These are phyloP conservation scores for Hystrix cristata DNA, from an alignment of 2,113 vertebrate species.

Conservation along the genomic window DNA sequence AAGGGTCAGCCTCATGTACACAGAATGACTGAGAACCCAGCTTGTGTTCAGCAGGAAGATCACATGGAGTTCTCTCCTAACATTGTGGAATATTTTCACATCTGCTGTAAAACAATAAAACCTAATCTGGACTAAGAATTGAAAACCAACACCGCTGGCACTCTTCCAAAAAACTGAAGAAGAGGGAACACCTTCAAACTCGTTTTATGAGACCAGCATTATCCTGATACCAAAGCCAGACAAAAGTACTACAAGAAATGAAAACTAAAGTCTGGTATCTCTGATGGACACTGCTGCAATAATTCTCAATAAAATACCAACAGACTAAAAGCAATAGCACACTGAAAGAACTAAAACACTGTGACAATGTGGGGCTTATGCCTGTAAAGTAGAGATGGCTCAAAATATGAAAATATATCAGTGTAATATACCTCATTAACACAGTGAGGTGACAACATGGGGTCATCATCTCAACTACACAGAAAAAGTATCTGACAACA, in stretches of 20 bases:
- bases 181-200: neutral
- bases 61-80: neutral
- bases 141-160: neutral
- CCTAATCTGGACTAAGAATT: neutral
- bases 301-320: neutral
- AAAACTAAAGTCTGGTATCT: too few species aligned
- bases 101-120: neutral
- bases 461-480: neutral
- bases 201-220: neutral
- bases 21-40: neutral
- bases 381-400: too few species aligned
- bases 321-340: neutral
- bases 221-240: too few species aligned
- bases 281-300: neutral
- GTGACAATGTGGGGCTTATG: neutral
- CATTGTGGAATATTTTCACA: neutral
- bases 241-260: too few species aligned
- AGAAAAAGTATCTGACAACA: too few species aligned
- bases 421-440: neutral
- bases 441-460: too few species aligned
- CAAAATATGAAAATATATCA: neutral
- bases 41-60: neutral
- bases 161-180: neutral
- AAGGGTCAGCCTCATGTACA: neutral
- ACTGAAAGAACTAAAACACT: neutral